Base-by-base conservation (phyloP, 2,797 vertebrate species). In the Sebastes dallii region DNA sequence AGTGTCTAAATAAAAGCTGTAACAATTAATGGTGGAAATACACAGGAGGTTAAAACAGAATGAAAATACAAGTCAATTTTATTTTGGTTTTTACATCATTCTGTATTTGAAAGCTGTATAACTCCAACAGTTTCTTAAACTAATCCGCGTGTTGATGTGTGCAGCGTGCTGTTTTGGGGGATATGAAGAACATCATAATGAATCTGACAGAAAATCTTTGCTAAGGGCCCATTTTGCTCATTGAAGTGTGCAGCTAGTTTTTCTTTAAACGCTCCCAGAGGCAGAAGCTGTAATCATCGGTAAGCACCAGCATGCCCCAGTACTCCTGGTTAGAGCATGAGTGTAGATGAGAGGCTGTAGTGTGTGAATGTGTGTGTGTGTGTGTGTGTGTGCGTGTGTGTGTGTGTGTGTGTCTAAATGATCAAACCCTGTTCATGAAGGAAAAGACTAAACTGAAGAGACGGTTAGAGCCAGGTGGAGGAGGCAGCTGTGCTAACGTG, bases 191-290 rank as follows among this genome's bases (percentile, higher is more conserved):
- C 36, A 46, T 58, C 24, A 36, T 58, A 46, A 34, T 59, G 65
- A 68, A 66, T 27, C 36, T 66, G 54, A 60, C 24, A 14, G 52
- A 58, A 59, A 58, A 20, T 72, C 75, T 50, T 60, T 50, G 56
- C 80, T 22, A 5, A 62, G 18, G 30, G 56, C 24, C 7, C 65
- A 11, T 69, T 42, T 1, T 59, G 70, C 50, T 78, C 52, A 46
- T 3, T 74, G 60, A 64, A 75, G 71, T 29, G 76, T 75, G 66
- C 20, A 42, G 80, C 62, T 14, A 59, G 61, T 61, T 36, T 58
- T 52, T 70, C 75, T 66, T 66, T 64, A 50, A 60, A 74, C 25
- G 13, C 65, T 70, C 59, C 29, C 50, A 56, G 34, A 78, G 54
- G 58, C 65, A 55, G 36, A 59, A 8, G 81, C 66, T 34, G 67